A percentile compares a stretch with the other conserved stretches of the same genome.
Conservation (phyloP, 2,797 vertebrate species). For the Acrossocheilus wenchowensis region DNA sequence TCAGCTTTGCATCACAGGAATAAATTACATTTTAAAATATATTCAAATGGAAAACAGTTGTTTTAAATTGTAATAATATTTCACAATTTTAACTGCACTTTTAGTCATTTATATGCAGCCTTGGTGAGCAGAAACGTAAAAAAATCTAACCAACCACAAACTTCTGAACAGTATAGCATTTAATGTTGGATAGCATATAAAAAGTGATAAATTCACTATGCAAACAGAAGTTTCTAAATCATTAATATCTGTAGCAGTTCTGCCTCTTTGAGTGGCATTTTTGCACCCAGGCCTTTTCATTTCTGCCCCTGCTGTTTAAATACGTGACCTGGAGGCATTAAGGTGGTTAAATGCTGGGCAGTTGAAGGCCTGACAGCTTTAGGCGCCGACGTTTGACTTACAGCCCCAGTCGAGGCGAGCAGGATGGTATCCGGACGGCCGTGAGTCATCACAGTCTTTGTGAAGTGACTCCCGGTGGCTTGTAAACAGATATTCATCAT, state of each 20-base stretch:
- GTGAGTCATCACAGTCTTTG: conserved; percentile 63
- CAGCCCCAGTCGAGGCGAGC: conserved; percentile 14
- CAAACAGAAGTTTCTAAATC: neutral
- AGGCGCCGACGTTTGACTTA: conserved; percentile 26
- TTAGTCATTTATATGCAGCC: neutral
- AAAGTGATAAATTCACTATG: neutral
- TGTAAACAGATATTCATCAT: conserved; percentile 62
- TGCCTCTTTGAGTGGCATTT: neutral
- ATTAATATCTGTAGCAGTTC: neutral
- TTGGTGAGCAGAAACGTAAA: neutral
- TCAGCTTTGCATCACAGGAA: neutral
- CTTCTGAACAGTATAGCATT: neutral
- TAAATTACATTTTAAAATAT: neutral
- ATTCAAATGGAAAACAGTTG: neutral
- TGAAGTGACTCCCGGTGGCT: conserved; percentile 46
- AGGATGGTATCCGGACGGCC: conserved; percentile 43
- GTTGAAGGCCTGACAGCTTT: conserved; percentile 37
- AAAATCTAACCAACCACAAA: neutral
- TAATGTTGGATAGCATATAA: neutral
- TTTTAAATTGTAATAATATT: neutral
- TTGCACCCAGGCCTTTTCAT: too few relatives aligned
- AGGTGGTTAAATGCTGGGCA: conserved; percentile 5
- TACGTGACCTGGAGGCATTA: neutral
- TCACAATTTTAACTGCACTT: neutral
- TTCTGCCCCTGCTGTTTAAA: neutral